Conservation (phyloP, 1,140 invertebrate species). For the Anagrus nilaparvatae region DNA sequence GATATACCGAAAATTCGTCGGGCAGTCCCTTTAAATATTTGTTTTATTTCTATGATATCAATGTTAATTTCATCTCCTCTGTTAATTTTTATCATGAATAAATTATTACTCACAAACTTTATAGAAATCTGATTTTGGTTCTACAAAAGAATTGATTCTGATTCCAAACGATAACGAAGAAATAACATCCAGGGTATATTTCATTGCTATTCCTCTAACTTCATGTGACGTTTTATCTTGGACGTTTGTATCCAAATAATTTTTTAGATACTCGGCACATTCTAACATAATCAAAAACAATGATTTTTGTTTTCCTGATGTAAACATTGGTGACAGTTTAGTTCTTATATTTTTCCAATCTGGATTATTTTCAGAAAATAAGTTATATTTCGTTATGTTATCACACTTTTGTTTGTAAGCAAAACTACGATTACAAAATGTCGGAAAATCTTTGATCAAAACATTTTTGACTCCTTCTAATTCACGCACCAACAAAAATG, state of each 20-base stretch:
- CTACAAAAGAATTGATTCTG: constrained; percentile 16
- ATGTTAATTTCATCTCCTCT: too few relatives aligned
- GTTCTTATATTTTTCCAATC: constrained; percentile 35
- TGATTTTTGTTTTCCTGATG: constrained; percentile 39
- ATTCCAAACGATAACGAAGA: constrained; percentile 41
- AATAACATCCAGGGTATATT: constrained; percentile 43
- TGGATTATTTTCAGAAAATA: constrained; percentile 27
- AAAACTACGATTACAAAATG: constrained; percentile 38
- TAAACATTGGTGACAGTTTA: constrained; percentile 41
- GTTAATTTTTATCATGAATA: too few relatives aligned
- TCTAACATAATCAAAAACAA: constrained; percentile 39
- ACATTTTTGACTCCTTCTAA: constrained; percentile 28
- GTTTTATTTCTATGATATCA: too few relatives aligned
- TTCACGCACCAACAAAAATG: constrained; percentile 21
- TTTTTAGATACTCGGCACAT: constrained; percentile 18
- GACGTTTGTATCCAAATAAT: constrained; percentile 17
- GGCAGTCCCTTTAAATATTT: too few relatives aligned
- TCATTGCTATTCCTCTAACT: constrained; percentile 29
- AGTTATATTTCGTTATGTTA: constrained; percentile 17
- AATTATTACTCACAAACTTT: constrained; percentile 22
- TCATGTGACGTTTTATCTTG: not conserved
- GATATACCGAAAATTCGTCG: too few relatives aligned
- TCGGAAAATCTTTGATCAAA: constrained; percentile 41
- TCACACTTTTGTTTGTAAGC: constrained; percentile 18
- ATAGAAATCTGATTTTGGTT: constrained; percentile 28